A percentile compares a stretch with the other conserved stretches of the same genome.
phyloP scores from a whole-genome alignment of 2,113 vertebrate species.

The Eulemur rufifrons region DNA sequence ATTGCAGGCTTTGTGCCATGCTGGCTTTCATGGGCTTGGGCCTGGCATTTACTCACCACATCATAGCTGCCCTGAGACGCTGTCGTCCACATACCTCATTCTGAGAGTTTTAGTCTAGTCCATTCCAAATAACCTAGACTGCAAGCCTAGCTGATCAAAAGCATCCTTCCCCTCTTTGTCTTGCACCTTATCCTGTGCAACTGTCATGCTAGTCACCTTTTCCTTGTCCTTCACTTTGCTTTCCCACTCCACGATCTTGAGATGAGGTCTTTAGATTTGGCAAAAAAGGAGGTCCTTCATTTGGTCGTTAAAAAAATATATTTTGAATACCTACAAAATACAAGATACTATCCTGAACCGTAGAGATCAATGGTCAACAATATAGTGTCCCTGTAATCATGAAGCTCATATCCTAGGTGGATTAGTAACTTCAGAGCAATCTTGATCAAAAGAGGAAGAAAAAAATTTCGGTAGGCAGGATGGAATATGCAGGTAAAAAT shows the following conservation, averaged over 20 bases:
- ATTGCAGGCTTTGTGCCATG: background rate
- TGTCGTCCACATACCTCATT: rapidly evolving
- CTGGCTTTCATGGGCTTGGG: background rate
- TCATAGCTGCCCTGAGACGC: background rate
- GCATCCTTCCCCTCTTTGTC: background rate
- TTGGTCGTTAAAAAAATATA: background rate
- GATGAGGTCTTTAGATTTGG: background rate
- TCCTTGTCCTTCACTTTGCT: background rate
- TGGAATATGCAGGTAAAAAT: background rate
- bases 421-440: background rate
- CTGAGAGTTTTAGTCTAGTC: background rate
- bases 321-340: background rate
- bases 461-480: background rate
- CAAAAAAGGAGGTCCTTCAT: background rate
- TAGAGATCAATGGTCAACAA: background rate
- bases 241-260: background rate
- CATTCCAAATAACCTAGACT: background rate
- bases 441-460: background rate
- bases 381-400: background rate
- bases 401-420: background rate
- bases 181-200: background rate
- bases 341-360: background rate
- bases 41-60: background rate
- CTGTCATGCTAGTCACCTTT: background rate
- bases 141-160: background rate